Base-by-base conservation (phyloP, 2,113 vertebrate genomes). In the Equus przewalskii region DNA sequence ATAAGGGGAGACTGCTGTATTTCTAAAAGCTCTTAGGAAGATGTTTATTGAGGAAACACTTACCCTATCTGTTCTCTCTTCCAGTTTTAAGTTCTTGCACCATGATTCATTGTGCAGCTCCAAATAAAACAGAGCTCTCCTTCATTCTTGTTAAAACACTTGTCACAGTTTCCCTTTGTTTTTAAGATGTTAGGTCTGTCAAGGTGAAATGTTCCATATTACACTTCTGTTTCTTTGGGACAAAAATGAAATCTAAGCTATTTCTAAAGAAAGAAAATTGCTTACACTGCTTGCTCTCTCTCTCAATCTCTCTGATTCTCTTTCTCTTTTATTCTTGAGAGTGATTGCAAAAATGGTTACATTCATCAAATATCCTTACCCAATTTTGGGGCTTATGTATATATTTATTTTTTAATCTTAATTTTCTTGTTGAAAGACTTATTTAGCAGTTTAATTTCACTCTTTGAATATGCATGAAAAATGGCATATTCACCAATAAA, bases 401-500 rank as follows among this genome's bases (percentile, higher is more conserved):
- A 15, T 56, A 14, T 89, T 33, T 76, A 54, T 62, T 91, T 54
- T 89, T 54, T 62, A 28, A 41, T 78, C 12, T 96, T 76, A 67
- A 84, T 70, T 92, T 73, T 91, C 21, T 75, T 91, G 3, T n/a
- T 92, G 15, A 33, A 62, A 54, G 30, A 58, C 44, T 84, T 62
- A 82, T 56, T 94, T 76, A 83, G 30, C 5, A 89, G 41, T 46
- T 86, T 12, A 79, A 0, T 86, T 69, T 79, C 67, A 81, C 14
- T 80, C 69, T 80, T 49, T 44, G 14, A 97, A 70, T 92, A 69
- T 70, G 10, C 51, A 49, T 88, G n/a, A 83, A 67, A 96, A 89
- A 28, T 56, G 21, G 30, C n/a, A 89, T 44, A 78, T 72, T 69
- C 44, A 65, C n/a, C 9, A 93, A 36, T 24, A 51, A 70, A 21